These are phyloP conservation scores for Drosophila merina DNA, from an alignment of 2,888 invertebrate genomes.

Conservation along the genomic window DNA sequence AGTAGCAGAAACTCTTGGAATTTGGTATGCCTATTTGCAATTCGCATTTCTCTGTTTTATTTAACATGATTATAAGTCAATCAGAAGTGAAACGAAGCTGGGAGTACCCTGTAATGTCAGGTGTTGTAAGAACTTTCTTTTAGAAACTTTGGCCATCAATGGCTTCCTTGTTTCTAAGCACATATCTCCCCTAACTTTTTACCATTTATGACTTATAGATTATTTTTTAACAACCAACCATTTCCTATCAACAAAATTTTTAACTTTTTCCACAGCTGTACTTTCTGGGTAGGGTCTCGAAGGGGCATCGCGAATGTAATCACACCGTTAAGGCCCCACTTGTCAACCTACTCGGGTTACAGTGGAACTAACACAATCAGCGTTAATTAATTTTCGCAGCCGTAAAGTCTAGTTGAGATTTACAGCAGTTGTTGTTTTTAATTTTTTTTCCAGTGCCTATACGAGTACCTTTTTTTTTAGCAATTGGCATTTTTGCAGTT, in stretches of 20 bases:
- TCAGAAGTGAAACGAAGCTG: neutral
- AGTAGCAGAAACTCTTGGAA: conserved; percentile 14
- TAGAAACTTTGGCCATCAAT: neutral
- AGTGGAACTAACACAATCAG: conserved; percentile 53
- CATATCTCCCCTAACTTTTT: neutral
- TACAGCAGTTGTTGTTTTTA: conserved; percentile 24
- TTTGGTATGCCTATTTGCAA: conserved; percentile 5
- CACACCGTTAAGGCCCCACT: conserved; percentile 32
- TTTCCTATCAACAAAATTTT: neutral
- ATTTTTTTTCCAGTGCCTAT: conserved; percentile 16
- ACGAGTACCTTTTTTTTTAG: conserved; percentile 6
- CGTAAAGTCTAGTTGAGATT: conserved; percentile 65
- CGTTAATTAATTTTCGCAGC: conserved; percentile 65
- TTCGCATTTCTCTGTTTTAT: neutral
- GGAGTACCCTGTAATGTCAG: neutral
- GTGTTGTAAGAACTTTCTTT: neutral
- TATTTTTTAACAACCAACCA: neutral
- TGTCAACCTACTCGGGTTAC: conserved; percentile 9
- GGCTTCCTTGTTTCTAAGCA: too few relatives aligned
- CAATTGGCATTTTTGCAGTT: conserved; percentile 19
- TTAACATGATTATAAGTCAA: neutral
- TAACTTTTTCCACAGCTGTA: neutral
- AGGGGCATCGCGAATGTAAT: conserved; percentile 34
- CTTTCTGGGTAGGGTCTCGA: neutral
- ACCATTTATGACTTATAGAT: neutral